Evolutionary conservation across 2,797 vertebrate species (phyloP), one percentile per base, ranked within the genome.

Genomic region (Poeciliopsis turneri): DNA sequence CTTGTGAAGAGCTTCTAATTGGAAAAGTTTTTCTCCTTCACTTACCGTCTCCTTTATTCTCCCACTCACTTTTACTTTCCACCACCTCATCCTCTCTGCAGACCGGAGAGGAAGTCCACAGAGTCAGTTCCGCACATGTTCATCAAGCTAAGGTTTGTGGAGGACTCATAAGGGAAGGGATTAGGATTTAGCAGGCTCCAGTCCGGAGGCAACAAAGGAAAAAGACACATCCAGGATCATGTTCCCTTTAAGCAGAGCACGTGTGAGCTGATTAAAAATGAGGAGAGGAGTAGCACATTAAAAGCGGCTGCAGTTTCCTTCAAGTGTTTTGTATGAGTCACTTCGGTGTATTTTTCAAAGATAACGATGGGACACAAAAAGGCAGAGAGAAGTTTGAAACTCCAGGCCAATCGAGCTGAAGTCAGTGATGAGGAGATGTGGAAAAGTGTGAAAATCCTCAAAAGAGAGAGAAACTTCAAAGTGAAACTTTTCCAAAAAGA

Each of bases 381-480:
- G 84, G 81, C 85, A 78, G 85, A 2, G 69, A 83, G 79, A 92
- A 86, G 73, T 90, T 90, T 84, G 72, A 89, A 92, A 92, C 91
- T 90, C 72, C 74, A 72, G 89, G 88, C 90, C 86, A 90, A 84
- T 86, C 8, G 9, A 87, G 70, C 53, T 82, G 30, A 87, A 82
- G 84, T 87, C 82, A 71, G 30, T 61, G 28, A 57, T 84, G 73
- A 51, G 74, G 86, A 81, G 73, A 92, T 20, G 8, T 45, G 76
- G 43, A 82, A 87, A 87, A 76, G 75, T 80, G 87, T 83, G 74
- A 88, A 84, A 87, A 89, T 92, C 81, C 83, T 89, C 90, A 90
- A 92, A 91, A 84, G 76, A 77, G 80, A 11, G 18, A 78, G 79
- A 89, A 89, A 90, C 89, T 90, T 93, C 82, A 93, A 93, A 94